These are phyloP conservation scores for Halcyon leucocephala DNA, from an alignment of 2,797 vertebrate species.

Conservation along the genomic window DNA sequence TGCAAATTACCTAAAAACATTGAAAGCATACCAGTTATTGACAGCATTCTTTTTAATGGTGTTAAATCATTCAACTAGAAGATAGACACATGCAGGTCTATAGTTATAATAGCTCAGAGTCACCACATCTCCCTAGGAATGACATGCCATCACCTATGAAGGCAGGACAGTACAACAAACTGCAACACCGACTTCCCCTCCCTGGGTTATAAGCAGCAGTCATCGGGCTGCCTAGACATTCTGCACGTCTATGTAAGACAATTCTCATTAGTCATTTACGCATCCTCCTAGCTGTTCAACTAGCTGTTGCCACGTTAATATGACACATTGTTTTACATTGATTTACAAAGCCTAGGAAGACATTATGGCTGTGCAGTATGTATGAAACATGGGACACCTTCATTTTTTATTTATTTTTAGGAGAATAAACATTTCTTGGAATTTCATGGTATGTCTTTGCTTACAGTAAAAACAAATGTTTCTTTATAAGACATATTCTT, in stretches of 20 bases:
- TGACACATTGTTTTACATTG: background rate
- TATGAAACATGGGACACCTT: background rate
- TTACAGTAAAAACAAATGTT: background rate
- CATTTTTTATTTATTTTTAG: background rate
- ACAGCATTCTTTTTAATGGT: background rate
- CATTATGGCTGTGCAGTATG: background rate
- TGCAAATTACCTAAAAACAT: background rate
- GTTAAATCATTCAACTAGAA: background rate
- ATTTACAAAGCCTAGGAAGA: background rate
- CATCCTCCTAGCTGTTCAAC: background rate
- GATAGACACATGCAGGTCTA: background rate
- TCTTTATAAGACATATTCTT: background rate
- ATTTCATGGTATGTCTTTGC: background rate
- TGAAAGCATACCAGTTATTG: background rate
- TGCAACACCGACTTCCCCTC: background rate
- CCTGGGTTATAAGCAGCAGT: background rate
- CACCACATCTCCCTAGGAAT: background rate
- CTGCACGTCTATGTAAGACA: background rate
- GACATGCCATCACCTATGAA: background rate
- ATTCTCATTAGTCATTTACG: background rate
- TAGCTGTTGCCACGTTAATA: background rate
- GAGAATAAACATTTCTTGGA: background rate
- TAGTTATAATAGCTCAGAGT: background rate
- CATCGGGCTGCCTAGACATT: background rate
- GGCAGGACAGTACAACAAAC: background rate